A percentile compares a stretch with the other conserved stretches of the same genome.
Evolutionary conservation across 2,113 vertebrate species (phyloP).

Genomic region (Myodes glareolus): DNA sequence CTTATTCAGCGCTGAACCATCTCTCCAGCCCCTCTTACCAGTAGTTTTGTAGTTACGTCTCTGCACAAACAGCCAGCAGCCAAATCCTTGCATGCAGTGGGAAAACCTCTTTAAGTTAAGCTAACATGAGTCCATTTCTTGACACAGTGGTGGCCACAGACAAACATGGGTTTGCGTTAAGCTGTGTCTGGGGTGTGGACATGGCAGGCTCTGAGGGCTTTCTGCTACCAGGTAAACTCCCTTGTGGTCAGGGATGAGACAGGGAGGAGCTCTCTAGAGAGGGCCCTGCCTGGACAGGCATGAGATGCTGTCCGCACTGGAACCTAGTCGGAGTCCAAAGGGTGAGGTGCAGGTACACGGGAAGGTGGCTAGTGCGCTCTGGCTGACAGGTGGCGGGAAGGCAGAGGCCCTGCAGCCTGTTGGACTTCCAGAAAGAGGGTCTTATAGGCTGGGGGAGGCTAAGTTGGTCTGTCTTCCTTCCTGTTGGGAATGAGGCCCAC

Average conservation of each 20-base stretch:
- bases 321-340: not conserved
- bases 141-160: not conserved
- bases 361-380: not conserved
- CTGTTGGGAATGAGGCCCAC: not conserved
- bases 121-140: not conserved
- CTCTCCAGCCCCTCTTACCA: not conserved
- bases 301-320: not conserved
- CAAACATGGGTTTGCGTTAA: not conserved
- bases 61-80: rapidly evolving
- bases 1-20: not conserved
- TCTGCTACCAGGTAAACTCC: not conserved
- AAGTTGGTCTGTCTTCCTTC: not conserved
- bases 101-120: not conserved
- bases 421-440: not conserved
- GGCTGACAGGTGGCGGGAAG: not conserved
- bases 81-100: rapidly evolving
- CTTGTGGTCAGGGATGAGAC: slow-evolving; percentile 25
- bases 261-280: not conserved
- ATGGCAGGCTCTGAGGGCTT: not conserved
- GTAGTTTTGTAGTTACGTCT: not conserved
- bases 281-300: not conserved
- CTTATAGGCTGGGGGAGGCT: not conserved
- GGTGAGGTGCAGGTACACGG: not conserved
- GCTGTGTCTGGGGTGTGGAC: not conserved
- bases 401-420: not conserved